Evolutionary conservation across 2,797 vertebrate genomes (phyloP).

Genomic region (Poliocrania exsul): DNA sequence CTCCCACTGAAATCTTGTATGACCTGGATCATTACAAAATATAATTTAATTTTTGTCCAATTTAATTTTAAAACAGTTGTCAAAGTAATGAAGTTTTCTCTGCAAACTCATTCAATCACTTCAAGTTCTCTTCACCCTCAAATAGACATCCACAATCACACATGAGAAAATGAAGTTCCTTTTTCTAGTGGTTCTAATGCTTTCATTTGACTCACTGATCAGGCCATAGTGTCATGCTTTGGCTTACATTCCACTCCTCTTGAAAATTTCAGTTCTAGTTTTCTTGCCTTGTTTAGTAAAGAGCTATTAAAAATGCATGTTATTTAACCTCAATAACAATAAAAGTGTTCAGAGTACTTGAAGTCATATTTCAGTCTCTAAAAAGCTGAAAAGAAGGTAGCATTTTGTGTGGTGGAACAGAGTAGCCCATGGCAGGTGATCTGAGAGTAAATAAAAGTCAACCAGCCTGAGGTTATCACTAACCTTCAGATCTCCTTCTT

Average conservation of each 20-base stretch:
- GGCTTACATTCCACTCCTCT: not conserved
- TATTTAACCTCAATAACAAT: not conserved
- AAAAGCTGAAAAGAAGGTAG: not conserved
- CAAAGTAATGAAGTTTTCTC: slow-evolving; percentile 4
- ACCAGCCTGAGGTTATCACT: not conserved
- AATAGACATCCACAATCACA: not conserved
- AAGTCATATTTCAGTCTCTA: not conserved
- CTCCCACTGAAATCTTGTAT: not conserved
- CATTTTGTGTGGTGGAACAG: not conserved
- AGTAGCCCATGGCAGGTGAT: not conserved
- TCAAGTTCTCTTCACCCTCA: not conserved
- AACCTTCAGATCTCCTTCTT: slow-evolving; percentile 31
- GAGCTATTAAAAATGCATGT: not conserved
- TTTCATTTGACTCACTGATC: not conserved
- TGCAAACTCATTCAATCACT: not conserved
- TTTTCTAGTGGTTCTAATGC: not conserved
- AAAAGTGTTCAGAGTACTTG: not conserved
- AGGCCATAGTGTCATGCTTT: not conserved
- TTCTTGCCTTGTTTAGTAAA: not conserved
- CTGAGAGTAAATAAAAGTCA: not conserved
- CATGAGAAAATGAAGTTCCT: not conserved
- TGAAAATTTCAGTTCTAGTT: not conserved
- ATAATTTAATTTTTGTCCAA: not conserved
- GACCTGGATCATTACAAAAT: not conserved
- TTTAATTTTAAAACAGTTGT: not conserved